Evolutionary conservation across 1,140 invertebrate genomes (phyloP).

Genomic region (Saccostrea echinata): DNA sequence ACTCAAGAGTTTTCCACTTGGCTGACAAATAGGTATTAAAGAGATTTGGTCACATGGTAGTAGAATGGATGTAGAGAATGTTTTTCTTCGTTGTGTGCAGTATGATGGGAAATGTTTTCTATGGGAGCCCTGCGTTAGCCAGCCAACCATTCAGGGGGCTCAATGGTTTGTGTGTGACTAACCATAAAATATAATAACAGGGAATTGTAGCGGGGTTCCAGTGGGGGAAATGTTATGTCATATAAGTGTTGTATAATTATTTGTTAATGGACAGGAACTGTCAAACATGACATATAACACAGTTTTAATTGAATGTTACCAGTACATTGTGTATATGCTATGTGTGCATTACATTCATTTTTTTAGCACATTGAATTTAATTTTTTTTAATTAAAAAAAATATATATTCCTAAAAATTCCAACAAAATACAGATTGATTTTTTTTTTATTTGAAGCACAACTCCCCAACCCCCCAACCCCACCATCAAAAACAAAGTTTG

Average conservation of each 20-base stretch:
- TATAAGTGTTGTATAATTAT: slow-evolving; percentile 34
- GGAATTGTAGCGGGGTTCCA: neutral
- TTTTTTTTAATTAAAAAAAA: neutral
- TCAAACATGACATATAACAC: neutral
- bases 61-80: slow-evolving; percentile 34
- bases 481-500: too few species aligned
- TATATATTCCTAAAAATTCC: too few species aligned
- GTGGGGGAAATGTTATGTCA: slow-evolving; percentile 18
- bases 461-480: neutral
- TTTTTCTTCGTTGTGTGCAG: slow-evolving; percentile 25
- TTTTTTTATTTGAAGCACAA: neutral
- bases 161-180: slow-evolving; percentile 36
- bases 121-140: neutral
- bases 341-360: neutral
- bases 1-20: slow-evolving; percentile 31
- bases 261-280: slow-evolving; percentile 2
- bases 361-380: too few species aligned
- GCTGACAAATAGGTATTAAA: slow-evolving; percentile 37
- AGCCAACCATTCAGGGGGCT: slow-evolving; percentile 32
- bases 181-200: slow-evolving; percentile 35
- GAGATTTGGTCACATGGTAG: slow-evolving; percentile 32
- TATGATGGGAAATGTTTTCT: slow-evolving; percentile 37
- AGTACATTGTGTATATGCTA: neutral
- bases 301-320: neutral
- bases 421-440: neutral